phyloP scores from a whole-genome alignment of 2,797 vertebrate genomes.

The Meda fulgida region DNA sequence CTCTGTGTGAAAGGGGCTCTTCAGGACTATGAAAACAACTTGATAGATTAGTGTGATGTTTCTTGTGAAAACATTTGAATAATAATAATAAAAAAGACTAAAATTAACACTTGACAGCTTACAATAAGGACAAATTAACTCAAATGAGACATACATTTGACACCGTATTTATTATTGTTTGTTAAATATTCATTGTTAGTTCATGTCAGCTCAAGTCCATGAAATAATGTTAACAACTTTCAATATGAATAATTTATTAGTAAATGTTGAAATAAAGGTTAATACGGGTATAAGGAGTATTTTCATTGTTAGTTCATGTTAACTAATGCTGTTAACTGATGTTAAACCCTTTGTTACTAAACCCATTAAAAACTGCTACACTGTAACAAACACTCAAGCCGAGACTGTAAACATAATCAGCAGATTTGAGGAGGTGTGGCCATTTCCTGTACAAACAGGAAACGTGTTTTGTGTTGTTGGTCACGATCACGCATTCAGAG shows the following conservation, averaged over 20 bases:
- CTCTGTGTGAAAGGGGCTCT: too few relatives aligned
- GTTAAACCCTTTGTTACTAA: background rate
- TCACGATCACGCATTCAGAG: background rate
- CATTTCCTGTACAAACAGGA: background rate
- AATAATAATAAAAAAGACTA: background rate
- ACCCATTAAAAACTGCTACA: too few relatives aligned
- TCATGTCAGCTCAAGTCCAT: background rate
- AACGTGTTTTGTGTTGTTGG: background rate
- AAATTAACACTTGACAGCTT: too few relatives aligned
- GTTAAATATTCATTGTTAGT: background rate
- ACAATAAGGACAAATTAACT: background rate
- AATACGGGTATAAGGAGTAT: too few relatives aligned
- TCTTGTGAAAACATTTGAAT: background rate
- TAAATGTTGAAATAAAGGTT: background rate
- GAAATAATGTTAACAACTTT: background rate
- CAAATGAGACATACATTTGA: background rate
- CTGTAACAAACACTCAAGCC: background rate
- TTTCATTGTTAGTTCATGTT: too few relatives aligned
- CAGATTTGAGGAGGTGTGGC: background rate
- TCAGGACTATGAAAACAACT: background rate
- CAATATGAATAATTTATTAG: background rate
- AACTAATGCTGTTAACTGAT: background rate
- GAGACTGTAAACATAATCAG: background rate
- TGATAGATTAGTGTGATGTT: too few relatives aligned
- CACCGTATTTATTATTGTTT: background rate